phyloP scores from a whole-genome alignment of 1,140 invertebrate genomes.

The roundworm (Caenorhabditis elegans) region DNA sequence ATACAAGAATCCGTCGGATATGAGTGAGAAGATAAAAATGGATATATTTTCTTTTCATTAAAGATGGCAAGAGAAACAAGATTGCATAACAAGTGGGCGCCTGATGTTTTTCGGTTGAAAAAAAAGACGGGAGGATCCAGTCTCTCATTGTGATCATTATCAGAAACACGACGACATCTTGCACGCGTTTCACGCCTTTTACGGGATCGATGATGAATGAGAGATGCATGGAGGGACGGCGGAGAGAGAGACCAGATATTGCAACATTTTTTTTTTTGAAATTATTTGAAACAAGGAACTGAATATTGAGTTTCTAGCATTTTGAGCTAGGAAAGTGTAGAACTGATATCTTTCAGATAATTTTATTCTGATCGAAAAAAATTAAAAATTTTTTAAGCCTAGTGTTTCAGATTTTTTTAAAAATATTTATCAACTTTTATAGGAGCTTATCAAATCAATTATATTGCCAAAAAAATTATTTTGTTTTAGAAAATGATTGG shows the following conservation, averaged over 20 bases:
- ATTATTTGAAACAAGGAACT: too few relatives aligned
- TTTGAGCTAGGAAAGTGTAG: too few relatives aligned
- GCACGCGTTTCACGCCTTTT: conserved; percentile 3
- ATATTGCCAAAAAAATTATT: too few relatives aligned
- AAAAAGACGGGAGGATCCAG: not conserved
- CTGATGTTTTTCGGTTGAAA: not conserved
- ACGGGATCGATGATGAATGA: not conserved
- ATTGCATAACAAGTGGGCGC: not conserved
- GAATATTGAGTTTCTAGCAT: too few relatives aligned
- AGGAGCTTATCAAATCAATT: too few relatives aligned
- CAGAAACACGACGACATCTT: not conserved
- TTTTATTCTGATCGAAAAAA: too few relatives aligned
- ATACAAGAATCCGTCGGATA: not conserved
- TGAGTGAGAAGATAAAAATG: not conserved
- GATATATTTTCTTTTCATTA: not conserved
- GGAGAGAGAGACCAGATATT: not conserved
- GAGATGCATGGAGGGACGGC: not conserved
- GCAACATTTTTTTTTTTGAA: too few relatives aligned
- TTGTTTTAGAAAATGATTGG: too few relatives aligned
- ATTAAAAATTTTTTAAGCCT: too few relatives aligned
- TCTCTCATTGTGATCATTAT: not conserved
- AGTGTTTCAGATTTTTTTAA: too few relatives aligned
- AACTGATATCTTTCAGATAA: too few relatives aligned
- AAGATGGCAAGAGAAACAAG: not conserved
- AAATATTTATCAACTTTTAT: too few relatives aligned